Evolutionary conservation across 1,140 invertebrate genomes (phyloP), one percentile per base, ranked within the genome.

Genomic region (Psilanteris sp.): DNA sequence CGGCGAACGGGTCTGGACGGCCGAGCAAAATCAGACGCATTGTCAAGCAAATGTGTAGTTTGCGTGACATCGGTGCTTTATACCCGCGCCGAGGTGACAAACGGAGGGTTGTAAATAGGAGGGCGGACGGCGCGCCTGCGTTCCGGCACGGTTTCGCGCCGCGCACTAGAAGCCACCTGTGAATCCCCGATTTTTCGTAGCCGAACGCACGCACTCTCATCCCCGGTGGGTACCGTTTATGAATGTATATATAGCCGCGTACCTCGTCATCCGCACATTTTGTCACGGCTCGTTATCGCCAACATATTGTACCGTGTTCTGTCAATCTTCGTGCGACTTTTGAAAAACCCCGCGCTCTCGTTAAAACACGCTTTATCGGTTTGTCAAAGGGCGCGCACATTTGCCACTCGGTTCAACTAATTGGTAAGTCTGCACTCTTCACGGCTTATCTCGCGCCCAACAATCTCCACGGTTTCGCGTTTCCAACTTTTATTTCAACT

Each of bases 211-310:
- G 64, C 55, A 67, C 34, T 70, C 54, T 61, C 71, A 62, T 41
- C 54, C 71, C 62, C 71, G 52, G 44, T 55, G 20, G 46, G 46
- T 26, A 46, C 61, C 72, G 48, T 76, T 70, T 76, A 76, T 70
- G 57, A 66, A 66, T 76, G 70, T 72, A 64, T 74, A 74, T 73
- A 74, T 66, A 76, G 64, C 72, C 59, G 34, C 44, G 66, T 46
- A 73, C 52, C 59, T 70, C 64, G 66, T 64, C 52, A 70, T 70
- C 57, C 57, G 73, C 44, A 70, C 73, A 76, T 62, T 76, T 70
- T 76, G 64, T 70, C 57, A 70, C 59, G 54, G 55, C 32, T 70
- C 59, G 71, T 74, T 74, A 70, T 70, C 73, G 70, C 27, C 41
- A 22, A 41, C 59, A 39, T 68, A 66, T 50, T 61, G 10, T 36